Evolutionary conservation across 2,888 invertebrate genomes (phyloP).

Genomic region (Magallana nippona): DNA sequence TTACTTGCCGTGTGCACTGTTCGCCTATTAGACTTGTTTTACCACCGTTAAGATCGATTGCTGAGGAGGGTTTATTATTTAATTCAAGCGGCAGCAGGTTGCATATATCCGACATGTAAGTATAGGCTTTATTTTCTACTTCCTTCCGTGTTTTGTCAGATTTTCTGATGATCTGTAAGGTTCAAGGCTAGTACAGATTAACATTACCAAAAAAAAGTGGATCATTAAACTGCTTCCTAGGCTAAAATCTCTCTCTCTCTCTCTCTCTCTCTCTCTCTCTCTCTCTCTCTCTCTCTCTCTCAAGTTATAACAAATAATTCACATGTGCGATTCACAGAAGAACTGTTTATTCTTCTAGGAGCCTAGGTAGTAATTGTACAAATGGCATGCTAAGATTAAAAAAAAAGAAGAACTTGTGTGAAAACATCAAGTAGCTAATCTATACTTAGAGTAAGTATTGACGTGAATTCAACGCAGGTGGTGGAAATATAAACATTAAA

Average conservation of each 20-base stretch:
- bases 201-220: background rate
- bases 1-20: background rate
- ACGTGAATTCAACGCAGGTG: no score
- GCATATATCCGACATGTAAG: no score
- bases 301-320: no score
- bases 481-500: no score
- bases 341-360: background rate
- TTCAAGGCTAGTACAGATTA: background rate
- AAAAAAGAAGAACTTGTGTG: background rate
- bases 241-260: no score
- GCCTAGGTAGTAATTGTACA: background rate
- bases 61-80: no score
- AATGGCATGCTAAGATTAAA: background rate
- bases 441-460: background rate
- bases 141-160: no score
- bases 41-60: background rate
- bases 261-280: no score
- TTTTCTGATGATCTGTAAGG: no score
- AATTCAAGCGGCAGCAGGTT: no score
- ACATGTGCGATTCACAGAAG: background rate
- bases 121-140: no score
- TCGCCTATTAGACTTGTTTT: background rate
- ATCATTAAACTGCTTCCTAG: background rate
- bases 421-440: conserved; percentile 11
- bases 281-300: no score